Evolutionary conservation across 1,140 invertebrate species (phyloP).

Genomic region (Cotesia chilonis): DNA sequence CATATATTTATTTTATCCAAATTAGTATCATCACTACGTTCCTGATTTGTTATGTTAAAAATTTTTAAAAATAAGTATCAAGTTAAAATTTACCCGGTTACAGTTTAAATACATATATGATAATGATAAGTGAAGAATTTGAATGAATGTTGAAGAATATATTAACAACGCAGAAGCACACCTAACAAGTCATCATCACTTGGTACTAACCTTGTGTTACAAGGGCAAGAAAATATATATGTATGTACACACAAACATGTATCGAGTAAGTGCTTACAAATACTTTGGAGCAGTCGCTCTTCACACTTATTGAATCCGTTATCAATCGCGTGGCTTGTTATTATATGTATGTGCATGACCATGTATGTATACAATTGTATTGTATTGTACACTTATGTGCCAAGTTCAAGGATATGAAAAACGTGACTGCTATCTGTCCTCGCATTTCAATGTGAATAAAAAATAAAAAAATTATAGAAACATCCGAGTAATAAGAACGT

Average conservation of each 20-base stretch:
- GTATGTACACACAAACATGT: background rate
- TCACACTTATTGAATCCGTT: conserved; percentile 31
- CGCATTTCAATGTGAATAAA: conserved; percentile 44
- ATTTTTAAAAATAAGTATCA: too few species aligned
- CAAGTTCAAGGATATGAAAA: conserved; percentile 57
- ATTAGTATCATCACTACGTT: too few species aligned
- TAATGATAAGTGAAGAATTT: background rate
- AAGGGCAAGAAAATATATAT: conserved; percentile 20
- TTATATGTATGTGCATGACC: conserved; percentile 35
- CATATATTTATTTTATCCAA: too few species aligned
- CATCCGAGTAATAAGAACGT: too few species aligned
- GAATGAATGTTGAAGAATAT: conserved; percentile 9
- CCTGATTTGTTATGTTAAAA: too few species aligned
- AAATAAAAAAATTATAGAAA: conserved; percentile 13
- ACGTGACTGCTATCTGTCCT: conserved; percentile 47
- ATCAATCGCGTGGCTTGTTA: conserved; percentile 43
- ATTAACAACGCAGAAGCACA: conserved; percentile 8
- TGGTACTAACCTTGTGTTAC: conserved; percentile 27
- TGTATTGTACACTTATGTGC: conserved; percentile 34
- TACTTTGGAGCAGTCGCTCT: background rate
- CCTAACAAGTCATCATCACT: conserved; percentile 20
- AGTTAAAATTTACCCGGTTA: background rate
- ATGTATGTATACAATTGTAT: background rate
- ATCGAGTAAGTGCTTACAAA: background rate
- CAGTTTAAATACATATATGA: background rate